Evolutionary conservation across 2,888 invertebrate species (phyloP).

Genomic region (Leptarthrus brevirostris): DNA sequence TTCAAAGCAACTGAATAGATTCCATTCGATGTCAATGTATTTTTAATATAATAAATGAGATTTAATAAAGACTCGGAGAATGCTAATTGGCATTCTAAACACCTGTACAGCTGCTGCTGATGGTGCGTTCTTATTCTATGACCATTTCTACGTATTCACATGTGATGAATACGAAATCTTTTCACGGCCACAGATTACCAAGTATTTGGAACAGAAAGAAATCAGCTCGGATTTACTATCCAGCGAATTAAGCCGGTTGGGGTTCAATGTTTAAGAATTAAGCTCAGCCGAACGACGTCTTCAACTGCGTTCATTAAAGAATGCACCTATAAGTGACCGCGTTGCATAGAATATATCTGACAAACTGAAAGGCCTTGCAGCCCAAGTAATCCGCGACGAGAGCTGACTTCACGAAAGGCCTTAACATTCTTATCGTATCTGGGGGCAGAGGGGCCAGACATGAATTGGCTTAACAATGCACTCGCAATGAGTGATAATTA

Average conservation of each 20-base stretch:
- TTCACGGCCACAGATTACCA: constrained; percentile 36
- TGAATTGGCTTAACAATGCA: constrained; percentile 2
- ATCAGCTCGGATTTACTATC: constrained; percentile 33
- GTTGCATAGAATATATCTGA: not conserved
- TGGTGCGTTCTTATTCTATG: not conserved
- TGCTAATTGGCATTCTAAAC: constrained; percentile 24
- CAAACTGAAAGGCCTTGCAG: constrained; percentile 24
- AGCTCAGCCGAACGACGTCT: not conserved
- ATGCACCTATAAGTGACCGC: constrained; percentile 18
- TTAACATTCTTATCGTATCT: constrained; percentile 25
- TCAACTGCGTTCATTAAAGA: constrained; percentile 12
- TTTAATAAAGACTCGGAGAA: not conserved
- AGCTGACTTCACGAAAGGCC: constrained; percentile 17
- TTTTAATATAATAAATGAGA: not conserved
- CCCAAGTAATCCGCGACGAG: constrained; percentile 25
- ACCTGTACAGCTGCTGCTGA: constrained; percentile 5
- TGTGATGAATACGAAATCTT: constrained; percentile 34
- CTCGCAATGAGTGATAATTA: constrained; percentile 26
- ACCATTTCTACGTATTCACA: constrained; percentile 9
- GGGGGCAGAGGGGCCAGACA: not conserved
- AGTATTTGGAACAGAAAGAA: constrained; percentile 26
- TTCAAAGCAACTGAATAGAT: constrained; percentile 1
- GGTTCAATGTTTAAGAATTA: not conserved
- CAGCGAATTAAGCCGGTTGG: constrained; percentile 23
- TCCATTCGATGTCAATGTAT: not conserved